phyloP scores from a whole-genome alignment of 2,113 vertebrate genomes.

The Thamnophis sirtalis region DNA sequence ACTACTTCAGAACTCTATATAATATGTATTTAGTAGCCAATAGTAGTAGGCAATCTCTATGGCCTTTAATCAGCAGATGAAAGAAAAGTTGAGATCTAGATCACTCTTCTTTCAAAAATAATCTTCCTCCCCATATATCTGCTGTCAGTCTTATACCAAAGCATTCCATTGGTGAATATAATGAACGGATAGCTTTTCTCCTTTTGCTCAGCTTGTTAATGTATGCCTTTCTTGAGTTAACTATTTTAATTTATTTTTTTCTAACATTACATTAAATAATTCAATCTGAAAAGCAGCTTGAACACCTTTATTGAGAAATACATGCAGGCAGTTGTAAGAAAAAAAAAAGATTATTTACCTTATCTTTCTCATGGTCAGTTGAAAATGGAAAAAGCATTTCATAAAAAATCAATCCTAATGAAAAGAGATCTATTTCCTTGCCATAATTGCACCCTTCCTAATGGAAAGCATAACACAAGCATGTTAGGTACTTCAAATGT shows the following conservation, averaged over 20 bases:
- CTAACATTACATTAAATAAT: neutral
- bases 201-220: neutral
- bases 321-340: neutral
- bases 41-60: neutral
- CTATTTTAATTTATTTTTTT: neutral
- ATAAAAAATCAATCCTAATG: slow-evolving; percentile 83
- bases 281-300: neutral
- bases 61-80: neutral
- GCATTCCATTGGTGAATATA: neutral
- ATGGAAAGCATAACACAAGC: slow-evolving; percentile 39
- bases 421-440: slow-evolving; percentile 84
- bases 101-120: neutral
- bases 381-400: slow-evolving; percentile 68
- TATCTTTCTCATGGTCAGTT: accelerated
- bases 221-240: neutral
- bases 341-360: slow-evolving; percentile 51
- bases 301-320: neutral
- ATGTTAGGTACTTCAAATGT: neutral
- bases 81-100: neutral
- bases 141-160: neutral
- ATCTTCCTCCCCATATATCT: neutral
- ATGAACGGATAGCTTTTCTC: neutral
- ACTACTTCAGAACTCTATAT: neutral
- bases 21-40: neutral
- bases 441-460: slow-evolving; percentile 52